These are phyloP conservation scores for Agrotis clavis DNA, from an alignment of 2,888 invertebrate genomes.

Conservation along the genomic window DNA sequence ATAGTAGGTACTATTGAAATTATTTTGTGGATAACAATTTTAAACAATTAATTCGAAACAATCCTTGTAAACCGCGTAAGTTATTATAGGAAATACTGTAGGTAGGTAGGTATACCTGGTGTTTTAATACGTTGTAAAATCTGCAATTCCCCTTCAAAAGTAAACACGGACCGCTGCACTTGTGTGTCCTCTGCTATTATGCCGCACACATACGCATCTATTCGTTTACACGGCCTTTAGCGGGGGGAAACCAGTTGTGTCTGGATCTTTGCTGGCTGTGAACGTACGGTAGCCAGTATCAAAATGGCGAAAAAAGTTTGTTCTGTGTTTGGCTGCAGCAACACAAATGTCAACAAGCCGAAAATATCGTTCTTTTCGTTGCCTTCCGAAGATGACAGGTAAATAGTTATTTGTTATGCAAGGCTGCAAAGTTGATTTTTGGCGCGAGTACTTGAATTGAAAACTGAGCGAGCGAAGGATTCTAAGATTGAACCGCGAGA, in stretches of 20 bases:
- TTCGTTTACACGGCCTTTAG: conserved; percentile 24
- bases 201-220: conserved; percentile 31
- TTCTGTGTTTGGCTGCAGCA: conserved; percentile 38
- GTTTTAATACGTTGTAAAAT: neutral
- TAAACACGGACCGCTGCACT: neutral
- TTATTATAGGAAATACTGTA: neutral
- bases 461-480: no score
- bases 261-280: conserved; percentile 19
- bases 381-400: conserved; percentile 46
- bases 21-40: no score
- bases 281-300: conserved; percentile 4
- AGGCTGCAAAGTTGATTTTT: no score
- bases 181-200: neutral
- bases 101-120: no score
- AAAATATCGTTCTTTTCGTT: conserved; percentile 52
- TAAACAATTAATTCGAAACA: neutral
- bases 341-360: conserved; percentile 40
- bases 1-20: no score
- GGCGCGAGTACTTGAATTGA: no score
- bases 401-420: no score
- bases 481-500: no score
- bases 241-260: conserved; percentile 48
- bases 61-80: neutral
- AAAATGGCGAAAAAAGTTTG: conserved; percentile 47
- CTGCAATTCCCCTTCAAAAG: neutral